A percentile compares a stretch with the other conserved stretches of the same genome.
Evolutionary conservation across 2,113 vertebrate species (phyloP).

Genomic region (Mormyrus iriodes): DNA sequence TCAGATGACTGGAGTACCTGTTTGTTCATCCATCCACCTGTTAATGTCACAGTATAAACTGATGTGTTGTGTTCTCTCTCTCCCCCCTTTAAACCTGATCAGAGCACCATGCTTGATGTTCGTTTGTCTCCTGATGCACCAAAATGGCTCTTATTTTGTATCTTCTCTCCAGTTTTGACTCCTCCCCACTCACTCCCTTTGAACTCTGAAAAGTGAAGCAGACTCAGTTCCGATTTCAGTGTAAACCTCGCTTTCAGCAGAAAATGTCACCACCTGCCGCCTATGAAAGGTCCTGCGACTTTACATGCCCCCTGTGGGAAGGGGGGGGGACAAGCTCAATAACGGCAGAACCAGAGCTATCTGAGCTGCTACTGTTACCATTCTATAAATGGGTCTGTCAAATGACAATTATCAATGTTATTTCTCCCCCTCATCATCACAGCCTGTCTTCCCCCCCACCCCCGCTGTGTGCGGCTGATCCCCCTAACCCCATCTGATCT

Average conservation of each 20-base stretch:
- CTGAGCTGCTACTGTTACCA: background rate
- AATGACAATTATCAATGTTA: background rate
- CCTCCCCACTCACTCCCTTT: background rate
- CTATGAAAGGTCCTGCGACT: background rate
- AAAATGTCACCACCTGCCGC: background rate
- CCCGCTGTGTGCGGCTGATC: background rate
- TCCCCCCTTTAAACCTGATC: background rate
- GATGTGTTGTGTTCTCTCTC: background rate
- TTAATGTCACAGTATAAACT: too few species aligned
- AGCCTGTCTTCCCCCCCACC: background rate
- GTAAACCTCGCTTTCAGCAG: background rate
- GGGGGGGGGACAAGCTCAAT: background rate
- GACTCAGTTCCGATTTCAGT: background rate
- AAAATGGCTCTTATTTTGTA: too few species aligned
- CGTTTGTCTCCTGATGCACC: background rate
- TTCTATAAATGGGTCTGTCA: background rate
- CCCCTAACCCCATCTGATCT: slow-evolving; percentile 3
- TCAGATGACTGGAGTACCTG: background rate
- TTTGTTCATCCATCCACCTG: background rate
- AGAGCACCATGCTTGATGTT: background rate
- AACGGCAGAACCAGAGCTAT: background rate
- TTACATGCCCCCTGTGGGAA: background rate
- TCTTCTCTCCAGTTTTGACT: background rate
- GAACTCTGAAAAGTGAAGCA: background rate
- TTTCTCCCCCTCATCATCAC: background rate